phyloP scores from a whole-genome alignment of 2,797 vertebrate genomes.

The Epinephelus malabaricus region DNA sequence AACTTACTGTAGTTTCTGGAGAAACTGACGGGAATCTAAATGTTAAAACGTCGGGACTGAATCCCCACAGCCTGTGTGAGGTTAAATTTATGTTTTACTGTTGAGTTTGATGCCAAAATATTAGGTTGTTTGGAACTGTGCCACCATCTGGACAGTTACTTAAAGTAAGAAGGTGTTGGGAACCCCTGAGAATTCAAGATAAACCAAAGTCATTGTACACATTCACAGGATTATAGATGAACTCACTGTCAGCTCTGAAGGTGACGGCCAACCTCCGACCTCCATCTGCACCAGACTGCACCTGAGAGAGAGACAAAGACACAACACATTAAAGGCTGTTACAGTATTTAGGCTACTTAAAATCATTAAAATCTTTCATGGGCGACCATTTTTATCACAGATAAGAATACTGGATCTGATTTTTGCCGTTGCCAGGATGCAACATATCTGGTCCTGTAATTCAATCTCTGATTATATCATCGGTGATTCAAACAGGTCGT shows the following conservation, averaged over 20 bases:
- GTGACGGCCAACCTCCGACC: constrained; percentile 75
- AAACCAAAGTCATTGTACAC: neutral
- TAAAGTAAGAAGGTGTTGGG: neutral
- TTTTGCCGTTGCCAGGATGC: too few relatives aligned
- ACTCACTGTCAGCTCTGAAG: constrained; percentile 86
- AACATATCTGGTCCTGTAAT: too few relatives aligned
- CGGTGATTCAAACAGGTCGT: too few relatives aligned
- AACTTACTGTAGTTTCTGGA: neutral
- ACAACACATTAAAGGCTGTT: neutral
- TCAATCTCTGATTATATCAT: too few relatives aligned
- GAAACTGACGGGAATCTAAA: neutral
- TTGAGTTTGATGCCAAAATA: neutral
- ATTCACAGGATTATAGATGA: neutral
- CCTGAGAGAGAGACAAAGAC: constrained; percentile 49
- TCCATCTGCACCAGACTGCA: constrained; percentile 76
- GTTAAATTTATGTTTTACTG: neutral
- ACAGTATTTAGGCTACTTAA: neutral
- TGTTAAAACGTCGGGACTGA: neutral
- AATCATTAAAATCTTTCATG: neutral
- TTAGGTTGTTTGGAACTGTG: neutral
- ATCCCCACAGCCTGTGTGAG: neutral
- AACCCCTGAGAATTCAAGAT: neutral
- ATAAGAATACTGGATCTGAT: too few relatives aligned
- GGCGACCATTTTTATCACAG: neutral
- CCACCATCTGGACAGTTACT: neutral